Percentiles rank a stretch among this genome's conserved stretches.
These are phyloP conservation scores for Eulacestoma nigropectus DNA, from an alignment of 2,113 vertebrate genomes.

Conservation along the genomic window DNA sequence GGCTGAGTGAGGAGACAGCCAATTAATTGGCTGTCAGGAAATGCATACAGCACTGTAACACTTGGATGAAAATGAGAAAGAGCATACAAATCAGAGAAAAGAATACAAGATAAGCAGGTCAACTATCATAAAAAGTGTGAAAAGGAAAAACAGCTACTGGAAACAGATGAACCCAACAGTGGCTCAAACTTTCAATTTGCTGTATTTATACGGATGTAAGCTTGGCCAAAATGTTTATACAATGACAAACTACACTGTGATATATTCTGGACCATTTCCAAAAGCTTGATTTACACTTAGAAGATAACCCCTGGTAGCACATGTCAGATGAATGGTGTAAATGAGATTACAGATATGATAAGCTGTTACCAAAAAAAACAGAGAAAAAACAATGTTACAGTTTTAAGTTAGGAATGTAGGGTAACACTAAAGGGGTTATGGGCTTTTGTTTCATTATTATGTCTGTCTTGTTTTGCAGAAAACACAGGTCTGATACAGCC, in stretches of 20 bases:
- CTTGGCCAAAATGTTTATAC: not conserved
- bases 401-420: not conserved
- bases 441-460: not conserved
- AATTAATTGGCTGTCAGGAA: constrained; percentile 64
- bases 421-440: not conserved
- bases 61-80: constrained; percentile 21
- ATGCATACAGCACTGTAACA: constrained; percentile 4
- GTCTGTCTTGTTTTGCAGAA: not conserved
- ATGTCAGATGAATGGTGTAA: not conserved
- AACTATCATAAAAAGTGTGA: not conserved
- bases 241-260: not conserved
- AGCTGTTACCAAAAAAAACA: not conserved
- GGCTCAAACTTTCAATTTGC: not conserved
- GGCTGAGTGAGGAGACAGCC: constrained; percentile 30
- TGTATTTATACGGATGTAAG: not conserved
- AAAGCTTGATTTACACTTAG: not conserved
- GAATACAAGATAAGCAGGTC: constrained; percentile 2
- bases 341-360: constrained; percentile 11
- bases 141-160: not conserved
- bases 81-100: constrained; percentile 45
- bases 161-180: not conserved
- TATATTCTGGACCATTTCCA: not conserved
- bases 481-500: not conserved
- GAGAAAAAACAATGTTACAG: not conserved
- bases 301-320: not conserved